Evolutionary conservation across 1,140 invertebrate genomes (phyloP), one percentile per base, ranked within the genome.

Genomic region (Dinoponera quadriceps): DNA sequence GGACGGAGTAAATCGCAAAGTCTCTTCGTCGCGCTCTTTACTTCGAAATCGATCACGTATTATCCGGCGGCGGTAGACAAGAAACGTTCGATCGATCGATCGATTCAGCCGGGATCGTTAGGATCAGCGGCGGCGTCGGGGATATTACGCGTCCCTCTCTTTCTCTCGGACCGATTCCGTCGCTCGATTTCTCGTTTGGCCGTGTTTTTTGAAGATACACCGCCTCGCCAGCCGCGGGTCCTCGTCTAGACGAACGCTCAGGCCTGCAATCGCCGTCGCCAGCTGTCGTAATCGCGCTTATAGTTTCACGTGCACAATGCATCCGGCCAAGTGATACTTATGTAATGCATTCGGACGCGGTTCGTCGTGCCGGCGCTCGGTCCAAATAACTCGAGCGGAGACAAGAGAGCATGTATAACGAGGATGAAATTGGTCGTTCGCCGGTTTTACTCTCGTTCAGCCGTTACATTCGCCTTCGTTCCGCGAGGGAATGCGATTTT

Each of bases 41-140:
- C 54, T 18, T 83, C 71, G 59, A 25, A 20, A 57, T 83, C 55
- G 62, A 85, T 85, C 81, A 85, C 82, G 84, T 85, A 84, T 62
- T 71, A 49, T 57, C 48, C 29, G 14, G 2, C 9, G 14, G 14
- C 27, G 16, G 33, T 33, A 16, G 33, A 51, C 22, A 69, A 85
- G 68, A 85, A 85, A 66, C 54, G n/a, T 33, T 49, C 65, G 18
- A 62, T n/a, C 22, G 44, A 18, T 57, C 16, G 71, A 62, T 60
- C 38, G 38, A 38, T 25, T 22, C 7, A 48, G 38, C 7, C 38
- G 38, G 22, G 68, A 73, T 73, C 68, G 38, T 44, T 44, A 44
- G 38, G 68, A 72, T 71, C 68, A 20, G 2, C 74, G 44, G 18
- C 62, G 57, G 20, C 74, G 74, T 66, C 62, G 13, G 48, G 51